phyloP scores from a whole-genome alignment of 2,797 vertebrate species.

The Gastrophryne carolinensis region DNA sequence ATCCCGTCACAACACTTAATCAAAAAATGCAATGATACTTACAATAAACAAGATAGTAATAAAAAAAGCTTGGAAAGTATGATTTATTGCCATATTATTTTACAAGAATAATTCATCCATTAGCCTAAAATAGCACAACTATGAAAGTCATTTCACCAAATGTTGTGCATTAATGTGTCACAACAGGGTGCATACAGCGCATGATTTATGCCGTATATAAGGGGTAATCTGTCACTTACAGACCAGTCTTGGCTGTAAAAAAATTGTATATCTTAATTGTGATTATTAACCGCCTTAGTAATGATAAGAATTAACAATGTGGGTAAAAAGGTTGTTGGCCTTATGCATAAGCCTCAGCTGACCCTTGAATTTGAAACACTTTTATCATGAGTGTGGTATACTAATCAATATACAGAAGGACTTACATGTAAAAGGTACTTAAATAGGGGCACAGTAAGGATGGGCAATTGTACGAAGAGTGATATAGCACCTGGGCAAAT shows the following conservation, averaged over 20 bases:
- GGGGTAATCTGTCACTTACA: neutral
- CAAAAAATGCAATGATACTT: neutral
- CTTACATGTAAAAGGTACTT: too few species aligned
- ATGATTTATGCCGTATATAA: neutral
- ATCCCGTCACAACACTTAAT: too few species aligned
- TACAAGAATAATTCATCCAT: neutral
- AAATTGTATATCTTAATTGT: neutral
- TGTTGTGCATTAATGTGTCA: neutral
- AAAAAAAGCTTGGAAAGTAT: neutral
- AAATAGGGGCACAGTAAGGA: too few species aligned
- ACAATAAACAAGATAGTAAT: neutral
- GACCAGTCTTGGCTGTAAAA: neutral
- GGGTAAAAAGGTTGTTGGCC: too few species aligned
- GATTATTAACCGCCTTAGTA: too few species aligned
- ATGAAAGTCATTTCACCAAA: neutral
- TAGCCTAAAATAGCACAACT: neutral
- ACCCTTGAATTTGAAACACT: too few species aligned
- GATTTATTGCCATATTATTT: neutral
- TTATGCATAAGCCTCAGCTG: too few species aligned
- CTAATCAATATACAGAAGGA: too few species aligned
- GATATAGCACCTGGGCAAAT: too few species aligned
- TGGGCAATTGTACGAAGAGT: too few species aligned
- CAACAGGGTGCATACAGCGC: neutral
- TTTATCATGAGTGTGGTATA: too few species aligned
- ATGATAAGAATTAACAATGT: too few species aligned